Base-by-base conservation (phyloP, 2,113 vertebrate genomes). In the Halcyon malimbica region DNA sequence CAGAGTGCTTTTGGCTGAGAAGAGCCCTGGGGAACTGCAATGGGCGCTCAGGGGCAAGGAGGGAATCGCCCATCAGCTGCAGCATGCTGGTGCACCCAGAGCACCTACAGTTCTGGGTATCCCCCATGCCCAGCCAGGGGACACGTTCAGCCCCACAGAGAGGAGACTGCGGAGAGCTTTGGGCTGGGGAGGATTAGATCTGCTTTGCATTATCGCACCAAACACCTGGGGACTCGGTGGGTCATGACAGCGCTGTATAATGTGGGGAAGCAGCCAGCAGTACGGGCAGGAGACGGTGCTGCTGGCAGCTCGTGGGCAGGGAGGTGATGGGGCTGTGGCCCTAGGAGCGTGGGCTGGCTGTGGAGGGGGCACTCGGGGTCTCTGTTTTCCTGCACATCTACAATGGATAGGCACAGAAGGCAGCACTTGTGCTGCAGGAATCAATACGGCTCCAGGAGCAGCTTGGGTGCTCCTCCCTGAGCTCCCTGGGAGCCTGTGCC, bases 181-280 rank as follows among this genome's bases (percentile, higher is more conserved):
- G 41, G 41, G 54, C 54, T 80, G 37, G 50, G 54, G 63, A 33
- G 26, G 56, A 60, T 96, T 64, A 84, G 73, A 92, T 91, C 65
- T 92, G 89, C 57, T 96, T 91, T 95, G 89, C 53, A 51, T 92
- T 94, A 51, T 70, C 87, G 93, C 83, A 75, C 73, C 59, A 79
- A 87, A 28, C 93, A 89, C 91, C 93, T 82, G 94, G 89, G 86
- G 89, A 87, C 73, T 64, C 18, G 0, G 73, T 4, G 1, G 51
- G 89, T 84, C 33, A 44, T 93, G 95, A 44, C 93, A 16, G 76
- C 0, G 42, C 91, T 68, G 91, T 89, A 2, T 79, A 71, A 91
- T 37, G 83, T 6, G 33, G 53, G 80, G 92, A 74, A 87, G 83
- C 89, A 33, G 90, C 83, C 51, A 4, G 3, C 0, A 48, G 54